Conservation (phyloP, 2,797 vertebrate genomes). For the Spondyliosoma cantharus region DNA sequence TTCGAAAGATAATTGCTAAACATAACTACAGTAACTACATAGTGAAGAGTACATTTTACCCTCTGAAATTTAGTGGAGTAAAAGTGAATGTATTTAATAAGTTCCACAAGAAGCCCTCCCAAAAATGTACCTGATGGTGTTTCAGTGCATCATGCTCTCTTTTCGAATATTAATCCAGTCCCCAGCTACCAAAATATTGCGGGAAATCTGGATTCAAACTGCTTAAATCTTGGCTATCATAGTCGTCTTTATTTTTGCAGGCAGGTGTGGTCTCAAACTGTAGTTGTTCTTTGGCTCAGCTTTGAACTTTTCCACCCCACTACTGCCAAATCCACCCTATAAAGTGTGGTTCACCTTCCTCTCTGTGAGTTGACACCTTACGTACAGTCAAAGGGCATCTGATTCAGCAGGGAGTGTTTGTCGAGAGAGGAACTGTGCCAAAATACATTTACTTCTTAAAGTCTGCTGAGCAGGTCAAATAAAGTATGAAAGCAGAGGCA, state of each 20-base stretch:
- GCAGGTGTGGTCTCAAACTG: conserved; percentile 17
- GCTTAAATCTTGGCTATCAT: not conserved
- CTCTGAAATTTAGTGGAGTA: not conserved
- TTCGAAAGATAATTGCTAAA: too few relatives aligned
- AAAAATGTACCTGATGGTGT: not conserved
- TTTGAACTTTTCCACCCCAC: conserved; percentile 17
- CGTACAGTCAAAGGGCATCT: conserved; percentile 27
- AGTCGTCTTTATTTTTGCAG: not conserved
- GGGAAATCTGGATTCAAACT: not conserved
- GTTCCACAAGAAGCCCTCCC: conserved; percentile 1
- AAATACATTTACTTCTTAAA: conserved; percentile 50
- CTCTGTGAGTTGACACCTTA: conserved; percentile 39
- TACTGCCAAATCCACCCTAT: conserved; percentile 35
- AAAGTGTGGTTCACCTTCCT: conserved; percentile 47
- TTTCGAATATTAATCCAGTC: not conserved
- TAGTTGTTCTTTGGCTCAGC: conserved; percentile 17
- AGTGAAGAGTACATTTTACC: not conserved
- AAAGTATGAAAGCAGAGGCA: not conserved
- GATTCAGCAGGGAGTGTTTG: conserved; percentile 30
- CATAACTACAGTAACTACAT: too few relatives aligned
- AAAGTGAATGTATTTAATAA: too few relatives aligned
- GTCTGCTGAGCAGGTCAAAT: conserved; percentile 9
- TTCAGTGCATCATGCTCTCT: not conserved
- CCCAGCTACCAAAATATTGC: not conserved
- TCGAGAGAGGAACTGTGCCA: conserved; percentile 26